A percentile compares a stretch with the other conserved stretches of the same genome.
Conservation (phyloP, 1,140 invertebrate genomes). For the Pemphigus obesinymphae region DNA sequence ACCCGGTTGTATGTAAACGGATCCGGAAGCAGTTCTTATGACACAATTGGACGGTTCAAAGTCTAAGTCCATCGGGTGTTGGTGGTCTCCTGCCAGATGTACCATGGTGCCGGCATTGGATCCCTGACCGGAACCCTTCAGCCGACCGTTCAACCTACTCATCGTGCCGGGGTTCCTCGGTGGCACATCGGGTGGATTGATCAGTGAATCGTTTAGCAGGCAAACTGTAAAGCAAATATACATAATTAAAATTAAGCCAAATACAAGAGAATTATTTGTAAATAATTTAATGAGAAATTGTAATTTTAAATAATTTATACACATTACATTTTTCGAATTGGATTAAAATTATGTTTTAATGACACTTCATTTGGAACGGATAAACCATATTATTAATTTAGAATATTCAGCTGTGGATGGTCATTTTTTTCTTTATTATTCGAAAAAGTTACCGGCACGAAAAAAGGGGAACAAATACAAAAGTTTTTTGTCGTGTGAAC, state of each 20-base stretch:
- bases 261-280: too few species aligned
- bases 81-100: constrained; percentile 48
- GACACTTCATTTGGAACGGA: neutral
- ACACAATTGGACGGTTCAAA: constrained; percentile 82
- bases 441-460: neutral
- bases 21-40: constrained; percentile 81
- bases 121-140: constrained; percentile 56
- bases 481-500: neutral
- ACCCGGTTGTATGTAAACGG: constrained; percentile 88
- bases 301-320: neutral
- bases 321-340: neutral
- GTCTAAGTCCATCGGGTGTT: constrained; percentile 59
- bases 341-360: neutral
- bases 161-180: constrained; percentile 70
- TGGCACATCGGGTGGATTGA: constrained; percentile 71
- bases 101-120: constrained; percentile 51
- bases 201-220: constrained; percentile 69
- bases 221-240: constrained; percentile 64
- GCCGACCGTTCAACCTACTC: constrained; percentile 79
- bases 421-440: too few species aligned
- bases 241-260: neutral
- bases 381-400: too few species aligned
- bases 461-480: neutral
- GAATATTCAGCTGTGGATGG: too few species aligned
- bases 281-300: neutral